Conservation (phyloP, 37 sponge, comb jelly and placozoan species). For the Cliona cf. orientalis region DNA sequence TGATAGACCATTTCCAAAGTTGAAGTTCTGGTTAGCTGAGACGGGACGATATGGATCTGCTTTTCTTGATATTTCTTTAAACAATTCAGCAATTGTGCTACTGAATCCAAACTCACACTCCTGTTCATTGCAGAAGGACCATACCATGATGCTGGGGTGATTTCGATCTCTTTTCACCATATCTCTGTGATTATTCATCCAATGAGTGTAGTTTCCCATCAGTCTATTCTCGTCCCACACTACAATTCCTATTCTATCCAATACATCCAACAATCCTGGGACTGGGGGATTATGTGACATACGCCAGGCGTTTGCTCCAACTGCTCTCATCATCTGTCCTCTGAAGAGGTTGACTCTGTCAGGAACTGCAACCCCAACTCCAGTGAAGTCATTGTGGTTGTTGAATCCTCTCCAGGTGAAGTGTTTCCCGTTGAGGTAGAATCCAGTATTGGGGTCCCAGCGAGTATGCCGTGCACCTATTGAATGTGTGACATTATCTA, state of each 20-base stretch:
- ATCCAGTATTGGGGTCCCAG: no score
- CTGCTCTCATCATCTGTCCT: no score
- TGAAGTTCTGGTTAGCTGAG: slow-evolving; percentile 39
- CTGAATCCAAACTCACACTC: slow-evolving; percentile 25
- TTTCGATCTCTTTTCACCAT: slow-evolving; percentile 73
- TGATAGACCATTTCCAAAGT: slow-evolving; percentile 26
- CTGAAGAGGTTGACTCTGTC: no score
- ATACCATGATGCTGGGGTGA: slow-evolving; percentile 64
- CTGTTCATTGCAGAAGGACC: slow-evolving; percentile 73
- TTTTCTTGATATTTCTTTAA: slow-evolving; percentile 28
- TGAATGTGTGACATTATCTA: no score
- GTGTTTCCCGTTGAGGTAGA: no score
- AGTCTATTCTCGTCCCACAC: slow-evolving; percentile 74
- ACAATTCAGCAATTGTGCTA: slow-evolving; percentile 12
- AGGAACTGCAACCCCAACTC: no score
- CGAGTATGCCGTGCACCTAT: no score
- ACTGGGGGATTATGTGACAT: slow-evolving; percentile 74
- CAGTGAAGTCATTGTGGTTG: no score
- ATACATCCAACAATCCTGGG: slow-evolving; percentile 50
- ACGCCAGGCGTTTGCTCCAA: slow-evolving; percentile 53
- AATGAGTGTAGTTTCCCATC: slow-evolving; percentile 45
- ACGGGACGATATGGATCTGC: slow-evolving; percentile 52
- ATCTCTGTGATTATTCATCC: slow-evolving; percentile 44
- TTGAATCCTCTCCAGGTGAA: no score
- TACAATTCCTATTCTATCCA: slow-evolving; percentile 53